Conservation (phyloP, 2,113 vertebrate genomes). For the Camelus dromedarius region DNA sequence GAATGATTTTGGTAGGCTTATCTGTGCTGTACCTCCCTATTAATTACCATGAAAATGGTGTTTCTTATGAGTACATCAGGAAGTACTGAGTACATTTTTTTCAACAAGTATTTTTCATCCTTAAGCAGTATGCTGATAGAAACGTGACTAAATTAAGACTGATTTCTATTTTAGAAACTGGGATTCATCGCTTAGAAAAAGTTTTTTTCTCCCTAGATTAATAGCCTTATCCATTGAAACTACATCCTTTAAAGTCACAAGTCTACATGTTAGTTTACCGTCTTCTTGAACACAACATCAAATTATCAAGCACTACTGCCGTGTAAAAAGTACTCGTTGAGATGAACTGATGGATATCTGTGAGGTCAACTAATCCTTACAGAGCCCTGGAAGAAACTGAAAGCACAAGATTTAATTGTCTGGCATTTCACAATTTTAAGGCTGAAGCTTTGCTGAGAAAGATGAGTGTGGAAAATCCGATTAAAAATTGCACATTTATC, state of each 20-base stretch:
- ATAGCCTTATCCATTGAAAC: background rate
- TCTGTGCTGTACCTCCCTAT: background rate
- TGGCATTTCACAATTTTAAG: background rate
- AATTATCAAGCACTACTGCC: background rate
- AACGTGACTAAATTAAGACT: background rate
- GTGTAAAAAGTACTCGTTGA: background rate
- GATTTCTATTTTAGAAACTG: conserved; percentile 11
- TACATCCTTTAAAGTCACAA: background rate
- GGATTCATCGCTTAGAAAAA: background rate
- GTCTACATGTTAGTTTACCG: background rate
- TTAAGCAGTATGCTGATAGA: background rate
- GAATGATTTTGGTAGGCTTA: background rate
- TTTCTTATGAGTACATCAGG: background rate
- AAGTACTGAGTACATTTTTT: background rate
- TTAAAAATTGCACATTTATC: background rate
- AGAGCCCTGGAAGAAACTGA: background rate
- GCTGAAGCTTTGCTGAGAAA: background rate
- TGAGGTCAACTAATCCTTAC: background rate
- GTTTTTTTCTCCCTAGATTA: background rate
- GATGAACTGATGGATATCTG: background rate
- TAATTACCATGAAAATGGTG: background rate
- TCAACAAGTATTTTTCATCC: background rate
- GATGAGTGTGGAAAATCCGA: background rate
- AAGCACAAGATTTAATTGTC: background rate
- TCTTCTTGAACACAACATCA: background rate